Percentiles rank a stretch among this genome's conserved stretches.
Conservation (phyloP, 2,797 vertebrate genomes). For the Hydrophis major region DNA sequence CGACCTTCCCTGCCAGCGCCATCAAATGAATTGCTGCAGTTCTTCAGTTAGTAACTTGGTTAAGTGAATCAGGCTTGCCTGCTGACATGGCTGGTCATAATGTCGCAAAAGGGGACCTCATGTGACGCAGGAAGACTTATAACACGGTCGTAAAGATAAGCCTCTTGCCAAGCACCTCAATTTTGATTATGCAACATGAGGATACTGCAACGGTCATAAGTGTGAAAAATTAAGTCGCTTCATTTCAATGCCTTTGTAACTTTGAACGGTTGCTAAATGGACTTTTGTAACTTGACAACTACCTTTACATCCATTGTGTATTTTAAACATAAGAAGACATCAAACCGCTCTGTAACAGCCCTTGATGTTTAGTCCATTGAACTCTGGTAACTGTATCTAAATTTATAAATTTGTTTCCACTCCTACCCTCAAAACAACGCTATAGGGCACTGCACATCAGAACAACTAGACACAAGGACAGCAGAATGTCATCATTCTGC, state of each 20-base stretch:
- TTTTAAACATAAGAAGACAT: no score
- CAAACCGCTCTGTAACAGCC: no score
- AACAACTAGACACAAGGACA: no score
- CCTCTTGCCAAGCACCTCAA: neutral
- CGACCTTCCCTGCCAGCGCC: neutral
- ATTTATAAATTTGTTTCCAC: no score
- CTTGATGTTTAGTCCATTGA: no score
- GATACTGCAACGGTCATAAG: fast-evolving
- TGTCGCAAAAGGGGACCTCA: no score
- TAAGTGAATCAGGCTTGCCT: neutral
- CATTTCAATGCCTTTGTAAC: neutral
- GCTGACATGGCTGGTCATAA: neutral
- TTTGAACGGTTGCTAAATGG: neutral
- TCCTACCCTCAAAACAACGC: no score
- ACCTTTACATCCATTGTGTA: no score
- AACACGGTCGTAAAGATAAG: neutral
- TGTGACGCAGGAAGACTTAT: fast-evolving
- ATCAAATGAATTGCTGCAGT: neutral
- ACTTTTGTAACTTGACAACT: neutral
- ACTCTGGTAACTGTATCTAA: no score
- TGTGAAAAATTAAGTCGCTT: neutral
- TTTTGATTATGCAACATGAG: neutral
- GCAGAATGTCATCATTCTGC: no score
- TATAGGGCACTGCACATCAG: no score
- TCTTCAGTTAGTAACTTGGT: neutral